Percentiles rank a stretch among this genome's conserved stretches.
Conservation (phyloP, 1,140 invertebrate genomes). For the Temnothorax longispinosus region DNA sequence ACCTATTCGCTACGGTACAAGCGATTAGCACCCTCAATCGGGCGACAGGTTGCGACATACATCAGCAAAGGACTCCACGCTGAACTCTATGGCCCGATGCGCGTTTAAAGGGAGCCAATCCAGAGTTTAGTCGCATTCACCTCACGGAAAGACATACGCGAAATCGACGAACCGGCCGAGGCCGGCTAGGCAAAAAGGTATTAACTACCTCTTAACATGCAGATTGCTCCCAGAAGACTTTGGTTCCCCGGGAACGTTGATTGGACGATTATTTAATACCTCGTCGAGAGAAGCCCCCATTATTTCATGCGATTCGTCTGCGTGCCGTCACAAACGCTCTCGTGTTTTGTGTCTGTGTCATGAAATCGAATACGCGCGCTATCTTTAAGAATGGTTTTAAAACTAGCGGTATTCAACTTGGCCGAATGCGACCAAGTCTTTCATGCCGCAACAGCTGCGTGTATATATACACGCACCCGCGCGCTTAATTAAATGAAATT, state of each 20-base stretch:
- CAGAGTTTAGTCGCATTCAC: background rate
- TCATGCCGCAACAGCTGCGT: background rate
- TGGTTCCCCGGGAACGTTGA: slow-evolving; percentile 79
- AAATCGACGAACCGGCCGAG: slow-evolving; percentile 65
- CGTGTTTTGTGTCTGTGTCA: background rate
- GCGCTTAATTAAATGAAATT: slow-evolving; percentile 55
- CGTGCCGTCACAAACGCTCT: background rate
- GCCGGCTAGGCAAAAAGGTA: slow-evolving; percentile 82
- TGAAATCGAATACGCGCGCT: slow-evolving; percentile 9
- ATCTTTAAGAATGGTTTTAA: background rate
- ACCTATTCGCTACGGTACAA: background rate
- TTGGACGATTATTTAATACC: slow-evolving; percentile 85
- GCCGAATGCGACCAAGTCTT: background rate
- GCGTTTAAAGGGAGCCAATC: slow-evolving; percentile 7
- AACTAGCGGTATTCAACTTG: background rate
- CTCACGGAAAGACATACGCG: slow-evolving; percentile 59
- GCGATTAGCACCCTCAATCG: background rate
- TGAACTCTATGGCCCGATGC: slow-evolving; percentile 12
- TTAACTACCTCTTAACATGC: slow-evolving; percentile 85
- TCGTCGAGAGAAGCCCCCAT: slow-evolving; percentile 68
- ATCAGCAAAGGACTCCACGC: background rate
- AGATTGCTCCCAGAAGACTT: slow-evolving; percentile 84
- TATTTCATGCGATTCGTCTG: slow-evolving; percentile 59
- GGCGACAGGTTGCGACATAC: background rate
- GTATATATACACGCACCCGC: too few relatives aligned